Evolutionary conservation across 2,797 vertebrate genomes (phyloP), one percentile per base, ranked within the genome.

Genomic region (Eidolon dupreanum): DNA sequence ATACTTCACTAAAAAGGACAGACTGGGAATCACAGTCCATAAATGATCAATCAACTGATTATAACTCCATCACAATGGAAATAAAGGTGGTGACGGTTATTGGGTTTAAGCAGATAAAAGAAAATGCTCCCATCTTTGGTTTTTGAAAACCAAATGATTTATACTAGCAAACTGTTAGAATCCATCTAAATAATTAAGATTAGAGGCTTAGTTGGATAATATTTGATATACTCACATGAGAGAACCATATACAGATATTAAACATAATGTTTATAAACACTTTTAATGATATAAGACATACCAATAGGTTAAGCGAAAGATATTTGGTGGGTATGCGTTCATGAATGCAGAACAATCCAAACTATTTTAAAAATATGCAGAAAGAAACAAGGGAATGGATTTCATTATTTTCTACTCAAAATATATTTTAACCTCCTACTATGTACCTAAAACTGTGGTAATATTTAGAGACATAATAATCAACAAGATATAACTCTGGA

Each of bases 121-220:
- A 49, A 49, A 49, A 12, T 10, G 33, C 36, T 66, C 9, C 8
- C 22, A 53, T 46, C 36, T 84, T 65, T n/a, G 49, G 24, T 61
- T 59, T 68, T 74, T 41, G 12, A 71, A 96, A 77, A 68, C 0
- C n/a, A 66, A 75, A 15, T 41, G 8, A 31, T 66, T 66, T 57
- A 28, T n/a, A 81, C 20, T n/a, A 70, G 20, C 19, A 59, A 81
- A 84, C 13, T 57, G 3, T 75, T 55, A 55, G 28, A 79, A 66
- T 3, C 53, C 36, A 90, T 59, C 5, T 41, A 92, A 78, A 81
- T 95, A 22, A 70, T 33, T 73, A 66, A 81, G 82, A 92, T 57
- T 31, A 81, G 6, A 6, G 15, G 13, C 2, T 46, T 53, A 75
- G 24, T 1, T 84, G 7, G 10, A 63, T 90, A 61, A n/a, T 74